Evolutionary conservation across 1,140 invertebrate species (phyloP), one percentile per base, ranked within the genome.

Genomic region (Heliconius hewitsoni): DNA sequence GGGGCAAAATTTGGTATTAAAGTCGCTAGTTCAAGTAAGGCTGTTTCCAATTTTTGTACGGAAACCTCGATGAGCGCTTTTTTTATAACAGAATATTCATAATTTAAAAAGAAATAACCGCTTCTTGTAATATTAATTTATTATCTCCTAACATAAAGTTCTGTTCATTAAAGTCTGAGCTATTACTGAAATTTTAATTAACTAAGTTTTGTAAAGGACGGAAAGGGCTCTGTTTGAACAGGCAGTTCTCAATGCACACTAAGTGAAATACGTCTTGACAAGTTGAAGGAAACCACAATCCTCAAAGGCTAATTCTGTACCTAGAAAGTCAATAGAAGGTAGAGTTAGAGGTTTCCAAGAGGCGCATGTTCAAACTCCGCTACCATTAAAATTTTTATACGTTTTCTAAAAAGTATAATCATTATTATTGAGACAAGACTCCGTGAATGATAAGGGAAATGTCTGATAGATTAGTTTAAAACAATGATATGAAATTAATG

Each of bases 191-290:
- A 60, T 55, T 74, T 19, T 37, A 74, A 55, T 74, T 74, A 57
- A 37, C 52, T 74, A 74, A 74, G 50, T 74, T 74, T 55, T 60
- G 52, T 37, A 74, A 37, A 37, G 73, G 50, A 57, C 73, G 9
- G 27, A 42, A 74, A 50, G 73, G 73, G 11, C 42, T 70, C 34
- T 76, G 74, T 76, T 76, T 76, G 66, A 66, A 66, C 60, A 66
- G 27, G 9, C 60, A 30, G 60, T 6, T 66, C 60, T 27, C n/a
- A 60, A 23, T 60, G 19, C 57, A 16, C 8, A 30, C 27, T 27
- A 30, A 66, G 60, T 66, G 60, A 66, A 66, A 66, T 66, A 66
- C 1, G 60, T 66, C 60, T 66, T 66, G 27, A 66, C 60, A 30
- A 30, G 16, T 66, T 30, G 16, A 16, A 16, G 60, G n/a, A 11